A percentile compares a stretch with the other conserved stretches of the same genome.
Conservation (phyloP, 1,140 invertebrate genomes). For the Plutomurus gul region DNA sequence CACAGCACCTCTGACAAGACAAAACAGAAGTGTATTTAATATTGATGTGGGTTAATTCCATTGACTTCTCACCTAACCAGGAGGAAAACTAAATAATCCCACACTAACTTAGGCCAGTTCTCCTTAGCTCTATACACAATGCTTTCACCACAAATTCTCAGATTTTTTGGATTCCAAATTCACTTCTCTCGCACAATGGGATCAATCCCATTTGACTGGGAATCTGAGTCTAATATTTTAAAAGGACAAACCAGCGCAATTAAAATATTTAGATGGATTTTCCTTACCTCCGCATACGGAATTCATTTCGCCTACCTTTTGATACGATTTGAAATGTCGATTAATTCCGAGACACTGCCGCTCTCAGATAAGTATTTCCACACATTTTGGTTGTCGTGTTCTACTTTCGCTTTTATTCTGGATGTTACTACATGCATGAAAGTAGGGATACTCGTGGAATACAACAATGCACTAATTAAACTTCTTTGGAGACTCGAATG, state of each 20-base stretch:
- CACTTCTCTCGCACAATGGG: not conserved
- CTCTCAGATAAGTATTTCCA: not conserved
- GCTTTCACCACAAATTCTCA: not conserved
- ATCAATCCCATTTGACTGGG: not conserved
- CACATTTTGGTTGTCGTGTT: not conserved
- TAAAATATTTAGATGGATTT: not conserved
- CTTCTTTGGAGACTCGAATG: not conserved
- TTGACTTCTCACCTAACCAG: too few species aligned
- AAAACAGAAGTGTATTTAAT: too few species aligned
- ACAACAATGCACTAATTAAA: not conserved
- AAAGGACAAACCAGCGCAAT: not conserved
- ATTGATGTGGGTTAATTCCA: too few species aligned
- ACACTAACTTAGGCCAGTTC: too few species aligned
- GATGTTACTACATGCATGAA: not conserved
- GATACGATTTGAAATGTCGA: not conserved
- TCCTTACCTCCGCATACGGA: not conserved
- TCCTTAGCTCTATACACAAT: not conserved
- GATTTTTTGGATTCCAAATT: not conserved
- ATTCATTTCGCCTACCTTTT: not conserved
- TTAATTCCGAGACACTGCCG: not conserved
- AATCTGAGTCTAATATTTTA: not conserved
- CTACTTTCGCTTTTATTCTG: not conserved
- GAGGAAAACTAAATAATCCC: too few species aligned
- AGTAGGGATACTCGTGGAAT: not conserved
- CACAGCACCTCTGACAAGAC: too few species aligned